Conservation (phyloP, 1,140 invertebrate genomes). For the Drosophila quadrilineata region DNA sequence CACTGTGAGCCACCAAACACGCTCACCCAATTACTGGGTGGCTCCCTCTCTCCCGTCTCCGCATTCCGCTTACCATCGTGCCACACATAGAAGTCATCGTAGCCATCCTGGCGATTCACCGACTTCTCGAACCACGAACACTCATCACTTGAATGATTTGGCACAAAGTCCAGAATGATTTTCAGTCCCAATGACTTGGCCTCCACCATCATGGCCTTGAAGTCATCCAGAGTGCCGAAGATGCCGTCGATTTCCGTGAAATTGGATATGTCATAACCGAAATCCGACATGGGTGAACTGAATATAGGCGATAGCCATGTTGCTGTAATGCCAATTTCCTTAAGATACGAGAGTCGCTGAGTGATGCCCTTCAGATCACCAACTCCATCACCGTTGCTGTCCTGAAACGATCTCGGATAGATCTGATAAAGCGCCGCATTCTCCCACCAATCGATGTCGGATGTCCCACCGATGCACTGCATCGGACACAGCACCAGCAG, state of each 20-base stretch:
- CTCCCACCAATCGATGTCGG: conserved; percentile 87
- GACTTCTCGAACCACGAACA: conserved; percentile 88
- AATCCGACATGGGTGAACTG: conserved; percentile 86
- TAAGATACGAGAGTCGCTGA: conserved; percentile 82
- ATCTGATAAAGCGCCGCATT: conserved; percentile 89
- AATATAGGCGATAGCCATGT: conserved; percentile 89
- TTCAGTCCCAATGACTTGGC: conserved; percentile 82
- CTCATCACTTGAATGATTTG: conserved; percentile 88
- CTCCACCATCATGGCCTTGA: conserved; percentile 85
- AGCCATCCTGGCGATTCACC: conserved; percentile 82
- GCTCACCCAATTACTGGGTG: conserved; percentile 87
- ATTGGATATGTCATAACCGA: conserved; percentile 87
- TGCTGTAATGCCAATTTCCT: conserved; percentile 83
- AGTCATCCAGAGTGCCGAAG: conserved; percentile 89
- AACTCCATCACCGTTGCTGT: conserved; percentile 88
- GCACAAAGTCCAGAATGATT: conserved; percentile 81
- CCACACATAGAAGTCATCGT: conserved; percentile 89
- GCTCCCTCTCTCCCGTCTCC: conserved; percentile 57
- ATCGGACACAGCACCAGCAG: not conserved
- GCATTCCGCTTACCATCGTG: conserved; percentile 81
- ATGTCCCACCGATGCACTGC: not conserved
- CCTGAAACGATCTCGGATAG: conserved; percentile 90
- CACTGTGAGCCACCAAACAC: conserved; percentile 85
- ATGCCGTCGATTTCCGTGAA: conserved; percentile 87
- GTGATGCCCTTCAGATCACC: conserved; percentile 87